These are phyloP conservation scores for Mormyrus hasselquistii DNA, from an alignment of 2,797 vertebrate species.

Conservation along the genomic window DNA sequence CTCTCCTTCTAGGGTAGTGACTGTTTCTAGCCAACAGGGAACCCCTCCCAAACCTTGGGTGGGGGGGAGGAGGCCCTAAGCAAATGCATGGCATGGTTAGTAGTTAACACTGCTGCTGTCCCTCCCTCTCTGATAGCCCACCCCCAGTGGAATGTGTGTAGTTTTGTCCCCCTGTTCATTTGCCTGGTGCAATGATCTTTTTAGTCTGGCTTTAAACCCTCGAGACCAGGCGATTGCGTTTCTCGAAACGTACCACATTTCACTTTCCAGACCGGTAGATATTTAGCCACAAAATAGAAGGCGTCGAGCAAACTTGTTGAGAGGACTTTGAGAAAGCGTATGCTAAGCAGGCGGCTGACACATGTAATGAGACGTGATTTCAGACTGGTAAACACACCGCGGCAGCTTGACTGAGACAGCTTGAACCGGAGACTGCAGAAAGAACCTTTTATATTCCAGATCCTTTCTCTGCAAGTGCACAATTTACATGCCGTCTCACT, in stretches of 20 bases:
- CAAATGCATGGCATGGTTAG: background rate
- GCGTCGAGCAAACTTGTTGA: background rate
- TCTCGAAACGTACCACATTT: background rate
- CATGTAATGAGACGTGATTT: background rate
- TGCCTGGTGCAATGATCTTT: background rate
- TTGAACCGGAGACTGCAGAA: background rate
- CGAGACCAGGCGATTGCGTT: background rate
- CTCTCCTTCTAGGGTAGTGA: background rate
- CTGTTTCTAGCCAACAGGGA: background rate
- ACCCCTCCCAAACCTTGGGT: background rate
- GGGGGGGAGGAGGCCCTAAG: background rate
- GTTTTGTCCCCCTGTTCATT: background rate
- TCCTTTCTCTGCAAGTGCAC: background rate
- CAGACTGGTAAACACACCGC: background rate
- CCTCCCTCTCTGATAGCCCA: background rate
- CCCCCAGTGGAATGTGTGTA: background rate
- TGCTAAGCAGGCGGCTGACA: background rate
- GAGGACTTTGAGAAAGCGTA: background rate
- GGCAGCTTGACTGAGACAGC: background rate
- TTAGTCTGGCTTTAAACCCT: background rate
- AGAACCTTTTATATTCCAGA: background rate
- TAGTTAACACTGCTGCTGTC: background rate
- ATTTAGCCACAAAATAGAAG: background rate
- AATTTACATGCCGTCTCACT: background rate
- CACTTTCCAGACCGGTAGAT: background rate